Percentiles rank a stretch among this genome's conserved stretches.
These are phyloP conservation scores for Lamproptera curius DNA, from an alignment of 2,888 invertebrate species.

Conservation along the genomic window DNA sequence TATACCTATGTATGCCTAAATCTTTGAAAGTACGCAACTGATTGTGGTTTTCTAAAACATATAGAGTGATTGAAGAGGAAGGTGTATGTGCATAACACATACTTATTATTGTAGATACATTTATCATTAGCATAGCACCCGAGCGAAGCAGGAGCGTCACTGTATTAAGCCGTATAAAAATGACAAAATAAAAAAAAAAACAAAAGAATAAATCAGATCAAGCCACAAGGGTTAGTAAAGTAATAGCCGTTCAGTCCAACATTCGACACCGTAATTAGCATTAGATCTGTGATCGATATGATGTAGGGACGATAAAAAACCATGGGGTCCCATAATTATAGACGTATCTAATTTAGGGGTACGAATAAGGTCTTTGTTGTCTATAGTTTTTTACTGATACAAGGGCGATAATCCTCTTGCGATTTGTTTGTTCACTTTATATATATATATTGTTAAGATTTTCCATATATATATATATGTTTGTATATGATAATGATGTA, in stretches of 20 bases:
- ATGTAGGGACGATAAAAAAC: conserved; percentile 44
- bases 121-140: no score
- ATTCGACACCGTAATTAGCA: conserved; percentile 62
- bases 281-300: conserved; percentile 65
- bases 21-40: no score
- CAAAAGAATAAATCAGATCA: conserved; percentile 39
- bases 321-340: conserved; percentile 57
- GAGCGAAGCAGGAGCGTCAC: no score
- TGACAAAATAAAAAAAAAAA: conserved; percentile 14
- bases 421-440: conserved; percentile 16
- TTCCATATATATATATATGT: no score
- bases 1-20: no score
- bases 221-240: conserved; percentile 41
- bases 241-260: conserved; percentile 49
- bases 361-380: conserved; percentile 41
- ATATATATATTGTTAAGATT: no score
- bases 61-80: no score
- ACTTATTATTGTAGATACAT: no score
- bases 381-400: conserved; percentile 38
- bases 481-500: no score
- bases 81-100: no score
- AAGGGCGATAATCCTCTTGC: conserved; percentile 26
- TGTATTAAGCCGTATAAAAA: conserved; percentile 4
- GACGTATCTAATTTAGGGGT: conserved; percentile 58
- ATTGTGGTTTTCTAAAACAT: no score